Conservation (phyloP, 2,888 invertebrate genomes). For the Athalia circularis region DNA sequence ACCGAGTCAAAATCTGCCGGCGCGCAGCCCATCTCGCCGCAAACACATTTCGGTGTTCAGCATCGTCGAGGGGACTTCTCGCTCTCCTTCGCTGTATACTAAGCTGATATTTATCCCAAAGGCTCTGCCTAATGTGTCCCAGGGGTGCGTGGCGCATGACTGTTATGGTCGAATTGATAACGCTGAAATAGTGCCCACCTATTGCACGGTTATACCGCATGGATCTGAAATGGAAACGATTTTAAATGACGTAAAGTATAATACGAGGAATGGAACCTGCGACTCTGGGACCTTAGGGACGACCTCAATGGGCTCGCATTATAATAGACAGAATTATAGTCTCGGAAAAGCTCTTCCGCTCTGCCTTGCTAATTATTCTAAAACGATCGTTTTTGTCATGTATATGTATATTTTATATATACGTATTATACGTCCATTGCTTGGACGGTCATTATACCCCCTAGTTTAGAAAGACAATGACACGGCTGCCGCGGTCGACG, state of each 20-base stretch:
- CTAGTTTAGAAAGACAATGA: neutral
- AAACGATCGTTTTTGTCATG: neutral
- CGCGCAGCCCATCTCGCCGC: neutral
- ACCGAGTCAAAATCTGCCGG: conserved; percentile 36
- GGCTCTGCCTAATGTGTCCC: conserved; percentile 34
- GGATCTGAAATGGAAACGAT: conserved; percentile 13
- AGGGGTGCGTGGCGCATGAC: conserved; percentile 12
- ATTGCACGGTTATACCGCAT: neutral
- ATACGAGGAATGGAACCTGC: neutral
- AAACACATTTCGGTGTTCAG: conserved; percentile 33
- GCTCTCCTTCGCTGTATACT: conserved; percentile 23
- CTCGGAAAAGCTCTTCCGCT: too few relatives aligned
- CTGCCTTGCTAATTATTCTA: conserved; percentile 26
- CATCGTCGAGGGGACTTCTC: neutral
- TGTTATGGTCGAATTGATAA: conserved; percentile 34
- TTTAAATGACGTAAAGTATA: conserved; percentile 10
- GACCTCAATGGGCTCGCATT: conserved; percentile 8
- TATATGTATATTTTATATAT: too few relatives aligned
- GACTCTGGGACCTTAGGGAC: neutral
- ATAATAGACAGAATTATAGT: neutral
- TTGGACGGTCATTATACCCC: too few relatives aligned
- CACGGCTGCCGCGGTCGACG: neutral
- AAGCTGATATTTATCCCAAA: conserved; percentile 42
- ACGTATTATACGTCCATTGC: too few relatives aligned
- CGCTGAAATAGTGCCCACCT: conserved; percentile 27